Conservation (phyloP, 2,888 invertebrate genomes). For the Watsonalla cultraria region DNA sequence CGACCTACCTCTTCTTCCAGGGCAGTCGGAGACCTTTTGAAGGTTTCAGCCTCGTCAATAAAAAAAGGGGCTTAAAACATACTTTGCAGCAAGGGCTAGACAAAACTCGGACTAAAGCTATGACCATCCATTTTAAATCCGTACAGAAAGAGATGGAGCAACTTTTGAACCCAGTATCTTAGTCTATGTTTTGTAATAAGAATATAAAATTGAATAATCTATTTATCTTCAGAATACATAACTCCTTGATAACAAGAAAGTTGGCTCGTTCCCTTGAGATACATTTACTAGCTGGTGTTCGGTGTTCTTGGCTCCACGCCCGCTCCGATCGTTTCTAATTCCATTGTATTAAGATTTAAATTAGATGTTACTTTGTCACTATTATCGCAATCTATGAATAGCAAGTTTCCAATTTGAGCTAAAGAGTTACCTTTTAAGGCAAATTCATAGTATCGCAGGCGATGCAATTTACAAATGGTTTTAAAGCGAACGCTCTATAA, state of each 20-base stretch:
- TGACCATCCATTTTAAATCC: no score
- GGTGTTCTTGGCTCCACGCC: neutral
- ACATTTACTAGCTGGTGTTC: neutral
- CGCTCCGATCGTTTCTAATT: neutral
- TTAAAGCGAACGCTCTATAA: no score
- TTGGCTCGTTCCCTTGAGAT: conserved; percentile 1
- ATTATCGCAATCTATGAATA: neutral
- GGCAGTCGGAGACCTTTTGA: no score
- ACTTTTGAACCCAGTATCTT: no score
- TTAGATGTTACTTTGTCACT: neutral
- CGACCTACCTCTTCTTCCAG: no score
- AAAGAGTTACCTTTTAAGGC: neutral
- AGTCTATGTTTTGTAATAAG: no score
- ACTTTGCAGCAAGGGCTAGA: no score
- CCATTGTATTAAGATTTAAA: neutral
- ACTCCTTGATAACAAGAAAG: neutral
- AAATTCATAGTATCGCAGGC: neutral
- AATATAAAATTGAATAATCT: neutral
- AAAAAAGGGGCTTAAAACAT: no score
- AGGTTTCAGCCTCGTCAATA: no score
- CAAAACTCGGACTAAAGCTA: no score
- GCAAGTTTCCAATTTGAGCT: neutral
- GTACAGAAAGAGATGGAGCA: no score
- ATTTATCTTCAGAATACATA: neutral
- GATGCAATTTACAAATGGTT: no score